A percentile compares a stretch with the other conserved stretches of the same genome.
These are phyloP conservation scores for Argyresthia goedartella DNA, from an alignment of 2,888 invertebrate species.

Conservation along the genomic window DNA sequence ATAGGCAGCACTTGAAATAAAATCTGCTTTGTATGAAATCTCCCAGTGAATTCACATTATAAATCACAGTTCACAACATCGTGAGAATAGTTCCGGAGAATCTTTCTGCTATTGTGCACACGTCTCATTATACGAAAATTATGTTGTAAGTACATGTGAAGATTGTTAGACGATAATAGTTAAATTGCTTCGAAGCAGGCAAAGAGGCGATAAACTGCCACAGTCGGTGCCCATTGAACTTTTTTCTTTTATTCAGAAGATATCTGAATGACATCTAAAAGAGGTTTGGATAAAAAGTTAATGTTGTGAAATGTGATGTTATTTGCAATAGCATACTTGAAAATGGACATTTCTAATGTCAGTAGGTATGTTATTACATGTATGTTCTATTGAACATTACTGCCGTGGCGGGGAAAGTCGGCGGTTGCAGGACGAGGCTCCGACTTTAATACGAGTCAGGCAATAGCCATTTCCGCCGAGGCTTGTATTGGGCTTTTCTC, in stretches of 20 bases:
- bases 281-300: not conserved
- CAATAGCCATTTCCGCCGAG: no score
- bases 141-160: not conserved
- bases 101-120: constrained; percentile 1
- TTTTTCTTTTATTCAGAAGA: not conserved
- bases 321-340: no score
- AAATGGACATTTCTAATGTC: no score
- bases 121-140: not conserved
- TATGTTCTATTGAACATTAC: no score
- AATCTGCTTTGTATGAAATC: not conserved
- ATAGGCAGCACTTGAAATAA: constrained; percentile 10
- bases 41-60: not conserved
- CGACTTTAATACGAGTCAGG: no score
- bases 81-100: not conserved
- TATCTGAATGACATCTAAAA: not conserved
- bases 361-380: no score
- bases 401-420: no score
- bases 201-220: not conserved
- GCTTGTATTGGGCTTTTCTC: no score
- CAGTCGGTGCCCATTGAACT: not conserved
- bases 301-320: no score
- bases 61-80: not conserved
- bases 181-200: not conserved
- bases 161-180: not conserved
- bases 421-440: no score